Percentiles rank a stretch among this genome's conserved stretches.
phyloP scores from a whole-genome alignment of 2,797 vertebrate species.

The Takifugu rubripes region DNA sequence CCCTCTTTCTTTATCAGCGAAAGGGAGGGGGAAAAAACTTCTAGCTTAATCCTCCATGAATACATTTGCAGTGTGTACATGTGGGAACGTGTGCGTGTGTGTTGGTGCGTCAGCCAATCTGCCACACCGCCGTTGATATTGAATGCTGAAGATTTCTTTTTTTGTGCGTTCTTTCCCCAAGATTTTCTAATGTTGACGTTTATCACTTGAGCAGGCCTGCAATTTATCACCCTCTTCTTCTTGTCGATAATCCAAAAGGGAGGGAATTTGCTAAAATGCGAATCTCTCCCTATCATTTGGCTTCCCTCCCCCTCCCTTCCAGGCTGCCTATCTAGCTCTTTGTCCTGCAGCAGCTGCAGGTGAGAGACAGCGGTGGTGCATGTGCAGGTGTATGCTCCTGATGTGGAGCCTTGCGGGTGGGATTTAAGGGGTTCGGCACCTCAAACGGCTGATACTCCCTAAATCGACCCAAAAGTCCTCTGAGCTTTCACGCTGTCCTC shows the following conservation, averaged over 20 bases:
- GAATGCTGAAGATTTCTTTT: constrained; percentile 68
- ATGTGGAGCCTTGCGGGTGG: constrained; percentile 15
- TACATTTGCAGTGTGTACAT: constrained; percentile 48
- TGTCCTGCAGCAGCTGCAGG: constrained; percentile 37
- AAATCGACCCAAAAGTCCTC: constrained; percentile 49
- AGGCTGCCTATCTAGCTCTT: constrained; percentile 18
- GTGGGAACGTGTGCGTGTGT: constrained; percentile 17
- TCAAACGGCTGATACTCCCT: constrained; percentile 33
- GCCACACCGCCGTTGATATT: constrained; percentile 55
- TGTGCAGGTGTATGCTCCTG: constrained; percentile 24
- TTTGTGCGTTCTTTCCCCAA: constrained; percentile 56
- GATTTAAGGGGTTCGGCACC: constrained; percentile 50
- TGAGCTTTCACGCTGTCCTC: constrained; percentile 60
- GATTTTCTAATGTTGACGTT: constrained; percentile 84
- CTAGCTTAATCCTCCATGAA: constrained; percentile 64
- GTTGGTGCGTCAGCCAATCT: constrained; percentile 50
- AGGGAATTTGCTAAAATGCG: constrained; percentile 68
- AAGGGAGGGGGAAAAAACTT: constrained; percentile 30
- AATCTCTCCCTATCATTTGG: constrained; percentile 41
- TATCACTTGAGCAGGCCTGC: constrained; percentile 76
- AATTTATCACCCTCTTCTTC: constrained; percentile 70
- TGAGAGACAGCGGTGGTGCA: constrained; percentile 21
- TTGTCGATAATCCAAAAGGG: constrained; percentile 74
- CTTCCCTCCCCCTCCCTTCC: constrained; percentile 1
- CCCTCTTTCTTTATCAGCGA: constrained; percentile 38